Conservation (phyloP, 2,797 vertebrate genomes). For the Falco peregrinus region DNA sequence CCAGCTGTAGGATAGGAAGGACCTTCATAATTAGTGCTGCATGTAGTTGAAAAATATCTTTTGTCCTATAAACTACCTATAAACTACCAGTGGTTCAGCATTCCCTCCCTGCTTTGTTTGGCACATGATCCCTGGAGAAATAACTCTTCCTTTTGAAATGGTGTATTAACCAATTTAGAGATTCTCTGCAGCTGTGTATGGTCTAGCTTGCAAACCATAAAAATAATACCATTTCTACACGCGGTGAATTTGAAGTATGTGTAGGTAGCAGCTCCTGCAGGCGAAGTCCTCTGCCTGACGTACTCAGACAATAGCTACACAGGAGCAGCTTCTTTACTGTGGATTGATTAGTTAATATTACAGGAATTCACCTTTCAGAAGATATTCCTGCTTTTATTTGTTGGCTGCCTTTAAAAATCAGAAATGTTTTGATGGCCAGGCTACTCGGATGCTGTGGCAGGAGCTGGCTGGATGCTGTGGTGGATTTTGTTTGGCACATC, state of each 20-base stretch:
- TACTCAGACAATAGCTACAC: not conserved
- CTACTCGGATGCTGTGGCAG: not conserved
- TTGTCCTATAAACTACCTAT: not conserved
- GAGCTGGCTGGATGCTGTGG: not conserved
- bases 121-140: conserved; percentile 30
- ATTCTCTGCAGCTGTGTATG: conserved; percentile 7
- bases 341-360: not conserved
- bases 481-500: conserved; percentile 16
- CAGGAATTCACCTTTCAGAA: not conserved
- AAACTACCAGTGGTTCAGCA: not conserved
- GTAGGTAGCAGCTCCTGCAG: conserved; percentile 11
- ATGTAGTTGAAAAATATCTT: conserved; percentile 25
- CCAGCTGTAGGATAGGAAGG: not conserved
- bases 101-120: conserved; percentile 34
- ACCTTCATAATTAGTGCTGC: not conserved
- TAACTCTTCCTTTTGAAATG: conserved; percentile 44
- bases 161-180: conserved; percentile 45
- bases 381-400: not conserved
- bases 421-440: not conserved
- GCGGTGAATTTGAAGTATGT: not conserved
- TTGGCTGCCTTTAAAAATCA: not conserved
- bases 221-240: not conserved
- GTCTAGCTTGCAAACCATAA: conserved; percentile 30
- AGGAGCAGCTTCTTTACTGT: not conserved
- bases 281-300: not conserved